Base-by-base conservation (phyloP, 2,888 invertebrate species). In the Drepana falcataria region DNA sequence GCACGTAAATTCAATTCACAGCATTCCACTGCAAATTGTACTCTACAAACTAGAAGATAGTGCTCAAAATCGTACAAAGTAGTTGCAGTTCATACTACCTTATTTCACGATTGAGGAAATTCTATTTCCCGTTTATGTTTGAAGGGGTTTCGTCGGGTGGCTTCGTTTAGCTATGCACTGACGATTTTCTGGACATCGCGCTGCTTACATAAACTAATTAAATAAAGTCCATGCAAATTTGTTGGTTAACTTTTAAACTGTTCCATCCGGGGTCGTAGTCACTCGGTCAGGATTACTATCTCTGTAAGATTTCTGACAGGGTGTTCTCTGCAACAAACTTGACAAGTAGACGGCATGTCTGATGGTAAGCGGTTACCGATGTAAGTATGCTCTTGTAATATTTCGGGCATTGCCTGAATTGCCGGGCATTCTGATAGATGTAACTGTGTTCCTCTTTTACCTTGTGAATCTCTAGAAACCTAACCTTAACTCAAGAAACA, bases 161-260 rank as follows among this genome's bases (percentile, higher is more conserved):
- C 55, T 49, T 47, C 53, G 34, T 53, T 60, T 56, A 21, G 61
- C 52, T 62, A 64, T 55, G 59, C 59, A 57, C 59, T 65, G 59
- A 44, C 57, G 53, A 68, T 69, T 72, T 67, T 60, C 56, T 61
- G 63, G 63, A 66, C 65, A 67, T 68, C 64, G 63, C 59, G 53
- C 66, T 72, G 66, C 71, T 70, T 68, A 65, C 65, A 59, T 58
- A 67, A 71, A 72, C 65, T 72, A 74, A 76, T 77, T 74, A 71
- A 72, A 70, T 73, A 68, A 70, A 72, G 68, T 59, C 67, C 66
- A 71, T 71, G 69, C 64, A 69, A 74, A 71, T 69, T 71, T 66
- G 71, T 70, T 62, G 69, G 69, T 69, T 69, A 64, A 69, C 60
- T 69, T 64, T 65, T 62, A 71, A 64, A 66, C 58, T 65, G 62